Conservation (phyloP, 2,888 invertebrate species). For the Trichopria drosophilae region DNA sequence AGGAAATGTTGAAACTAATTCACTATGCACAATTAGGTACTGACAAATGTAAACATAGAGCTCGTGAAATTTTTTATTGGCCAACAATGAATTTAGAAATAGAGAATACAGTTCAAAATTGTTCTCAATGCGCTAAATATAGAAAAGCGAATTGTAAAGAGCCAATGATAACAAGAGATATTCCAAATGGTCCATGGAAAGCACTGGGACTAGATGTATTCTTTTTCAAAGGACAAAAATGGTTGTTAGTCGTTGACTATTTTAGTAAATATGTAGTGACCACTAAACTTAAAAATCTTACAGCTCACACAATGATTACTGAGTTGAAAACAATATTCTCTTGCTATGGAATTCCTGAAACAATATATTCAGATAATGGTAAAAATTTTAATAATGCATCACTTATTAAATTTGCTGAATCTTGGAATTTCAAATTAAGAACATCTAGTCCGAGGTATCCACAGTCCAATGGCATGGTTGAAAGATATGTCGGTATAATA, state of each 20-base stretch:
- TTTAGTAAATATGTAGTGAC: conserved; percentile 28
- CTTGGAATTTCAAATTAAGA: conserved; percentile 26
- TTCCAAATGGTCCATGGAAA: conserved; percentile 32
- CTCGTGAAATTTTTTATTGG: conserved; percentile 39
- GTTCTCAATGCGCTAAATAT: conserved; percentile 30
- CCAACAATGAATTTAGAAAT: conserved; percentile 37
- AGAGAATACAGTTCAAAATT: conserved; percentile 34
- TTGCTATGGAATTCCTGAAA: conserved; percentile 16
- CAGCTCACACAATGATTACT: conserved; percentile 8
- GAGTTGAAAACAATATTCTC: conserved; percentile 8
- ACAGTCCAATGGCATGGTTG: conserved; percentile 25
- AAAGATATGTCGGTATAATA: conserved; percentile 32
- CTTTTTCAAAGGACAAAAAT: conserved; percentile 21
- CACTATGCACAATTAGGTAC: conserved; percentile 41
- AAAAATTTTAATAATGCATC: conserved; percentile 24
- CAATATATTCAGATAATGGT: conserved; percentile 31
- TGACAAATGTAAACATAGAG: conserved; percentile 36
- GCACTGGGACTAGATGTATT: conserved; percentile 29
- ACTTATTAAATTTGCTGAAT: conserved; percentile 28
- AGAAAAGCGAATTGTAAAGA: conserved; percentile 30
- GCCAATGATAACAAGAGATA: conserved; percentile 22
- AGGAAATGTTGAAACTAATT: conserved; percentile 35
- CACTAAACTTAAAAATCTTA: conserved; percentile 12
- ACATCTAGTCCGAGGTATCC: conserved; percentile 20
- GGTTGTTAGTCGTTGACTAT: conserved; percentile 28